Evolutionary conservation across 2,797 vertebrate genomes (phyloP).

Genomic region (Australoheros facetus): DNA sequence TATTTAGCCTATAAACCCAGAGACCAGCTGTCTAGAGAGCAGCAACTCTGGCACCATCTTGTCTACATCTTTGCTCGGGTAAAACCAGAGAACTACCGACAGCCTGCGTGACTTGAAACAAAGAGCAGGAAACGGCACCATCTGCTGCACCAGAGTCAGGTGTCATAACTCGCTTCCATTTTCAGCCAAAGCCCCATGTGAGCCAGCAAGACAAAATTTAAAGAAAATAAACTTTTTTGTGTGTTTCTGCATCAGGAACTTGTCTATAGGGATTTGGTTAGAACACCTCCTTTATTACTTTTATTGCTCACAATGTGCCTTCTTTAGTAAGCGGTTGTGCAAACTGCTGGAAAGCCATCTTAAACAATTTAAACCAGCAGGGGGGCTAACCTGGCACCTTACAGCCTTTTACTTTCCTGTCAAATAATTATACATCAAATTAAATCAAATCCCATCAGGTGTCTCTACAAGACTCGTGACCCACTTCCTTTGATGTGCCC

Average conservation of each 20-base stretch:
- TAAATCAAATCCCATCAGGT: constrained; percentile 31
- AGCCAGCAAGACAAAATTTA: constrained; percentile 1
- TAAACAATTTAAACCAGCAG: constrained; percentile 66
- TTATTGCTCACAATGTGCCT: constrained; percentile 38
- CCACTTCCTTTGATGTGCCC: constrained; percentile 16
- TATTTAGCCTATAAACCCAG: constrained; percentile 7
- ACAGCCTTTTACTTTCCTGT: constrained; percentile 26
- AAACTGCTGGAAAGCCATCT: constrained; percentile 53
- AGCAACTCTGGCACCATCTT: constrained; percentile 13
- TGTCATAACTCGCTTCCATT: background rate
- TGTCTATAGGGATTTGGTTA: constrained; percentile 2
- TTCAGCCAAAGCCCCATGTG: constrained; percentile 6
- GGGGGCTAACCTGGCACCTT: constrained; percentile 50
- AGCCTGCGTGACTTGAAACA: constrained; percentile 28
- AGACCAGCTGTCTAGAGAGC: constrained; percentile 10
- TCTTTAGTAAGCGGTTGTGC: constrained; percentile 35
- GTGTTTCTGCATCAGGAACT: background rate
- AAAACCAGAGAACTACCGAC: constrained; percentile 2
- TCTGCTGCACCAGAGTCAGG: constrained; percentile 30
- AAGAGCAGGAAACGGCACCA: constrained; percentile 32
- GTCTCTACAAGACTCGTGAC: constrained; percentile 8
- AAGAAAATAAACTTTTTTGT: constrained; percentile 3
- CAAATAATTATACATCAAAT: constrained; percentile 34
- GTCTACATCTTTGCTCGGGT: constrained; percentile 11
- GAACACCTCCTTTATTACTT: constrained; percentile 33